These are phyloP conservation scores for Argyresthia albistria DNA, from an alignment of 2,888 invertebrate genomes.

Conservation along the genomic window DNA sequence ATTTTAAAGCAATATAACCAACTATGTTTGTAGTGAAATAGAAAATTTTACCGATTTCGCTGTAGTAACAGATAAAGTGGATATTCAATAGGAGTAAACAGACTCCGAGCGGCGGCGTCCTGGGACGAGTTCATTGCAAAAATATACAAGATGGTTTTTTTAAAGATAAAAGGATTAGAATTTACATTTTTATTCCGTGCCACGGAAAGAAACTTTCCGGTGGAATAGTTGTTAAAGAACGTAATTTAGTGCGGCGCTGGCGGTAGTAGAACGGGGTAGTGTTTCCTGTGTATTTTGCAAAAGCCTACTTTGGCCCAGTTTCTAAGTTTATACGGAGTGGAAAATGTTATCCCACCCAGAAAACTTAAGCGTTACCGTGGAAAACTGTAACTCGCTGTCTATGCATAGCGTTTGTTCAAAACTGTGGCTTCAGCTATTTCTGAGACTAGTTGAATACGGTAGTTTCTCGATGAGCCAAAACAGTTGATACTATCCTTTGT, in stretches of 20 bases:
- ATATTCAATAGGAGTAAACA: not conserved
- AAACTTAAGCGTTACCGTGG: not conserved
- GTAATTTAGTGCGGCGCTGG: constrained; percentile 35
- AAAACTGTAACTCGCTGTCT: too few species aligned
- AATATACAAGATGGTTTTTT: constrained; percentile 9
- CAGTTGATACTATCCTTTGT: too few species aligned
- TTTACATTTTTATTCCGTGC: constrained; percentile 43
- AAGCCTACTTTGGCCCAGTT: constrained; percentile 68
- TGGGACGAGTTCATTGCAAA: not conserved
- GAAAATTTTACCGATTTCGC: too few species aligned
- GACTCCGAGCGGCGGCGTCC: not conserved
- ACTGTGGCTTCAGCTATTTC: too few species aligned
- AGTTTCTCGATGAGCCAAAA: too few species aligned
- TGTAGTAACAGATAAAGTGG: too few species aligned
- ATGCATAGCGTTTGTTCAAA: too few species aligned
- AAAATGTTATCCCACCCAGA: constrained; percentile 32
- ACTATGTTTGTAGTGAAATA: too few species aligned
- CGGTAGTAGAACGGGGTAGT: constrained; percentile 11
- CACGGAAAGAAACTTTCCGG: constrained; percentile 24
- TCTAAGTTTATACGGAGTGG: constrained; percentile 56
- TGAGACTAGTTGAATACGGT: too few species aligned
- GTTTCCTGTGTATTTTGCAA: constrained; percentile 51
- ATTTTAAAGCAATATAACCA: too few species aligned
- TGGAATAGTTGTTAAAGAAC: constrained; percentile 55
- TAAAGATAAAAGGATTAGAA: constrained; percentile 24